Base-by-base conservation (phyloP, 2,797 vertebrate genomes). In the Sebastes itinus region DNA sequence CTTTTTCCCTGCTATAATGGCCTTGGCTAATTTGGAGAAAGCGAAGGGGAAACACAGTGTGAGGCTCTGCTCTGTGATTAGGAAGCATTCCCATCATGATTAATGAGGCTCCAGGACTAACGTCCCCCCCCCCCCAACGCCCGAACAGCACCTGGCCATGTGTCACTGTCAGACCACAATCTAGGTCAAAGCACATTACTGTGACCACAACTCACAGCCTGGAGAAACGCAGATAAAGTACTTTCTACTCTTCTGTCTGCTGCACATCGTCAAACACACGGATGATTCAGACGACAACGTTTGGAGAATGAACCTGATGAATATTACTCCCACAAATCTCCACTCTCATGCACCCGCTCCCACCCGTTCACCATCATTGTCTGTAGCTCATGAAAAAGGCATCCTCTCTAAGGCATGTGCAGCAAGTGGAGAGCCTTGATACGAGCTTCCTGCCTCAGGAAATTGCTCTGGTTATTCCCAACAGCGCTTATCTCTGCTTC, bases 101-200 rank as follows among this genome's bases (percentile, higher is more conserved):
- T 92, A 92, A 93, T 89, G 90, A 89, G 81, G 71, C 80, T 84
- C 63, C 81, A 61, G 83, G 78, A 90, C 86, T 86, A 91, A 92
- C 87, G 87, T 42, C 2, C 76, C 60, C 79, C 81, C 82, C 80
- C 75, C 76, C 77, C 38, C 0, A 69, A 87, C 85, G 83, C 77
- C 79, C 66, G 67, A 83, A 81, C 89, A 77, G 86, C 82, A 90
- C 86, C 81, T 83, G 79, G 85, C 76, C 75, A 88, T 91, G 89
- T 92, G 89, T 93, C 93, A 92, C 84, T 93, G 91, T 94, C 92
- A 83, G 58, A 56, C 66, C 81, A 76, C 84, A 84, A 93, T 89
- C 82, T 90, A 85, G 92, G 92, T 88, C 91, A 83, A 38, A 64
- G 75, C 79, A 74, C 61, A 75, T 65, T 32, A 58, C 74, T 58